phyloP scores from a whole-genome alignment of 1,140 invertebrate genomes.

The Dinoponera quadriceps region DNA sequence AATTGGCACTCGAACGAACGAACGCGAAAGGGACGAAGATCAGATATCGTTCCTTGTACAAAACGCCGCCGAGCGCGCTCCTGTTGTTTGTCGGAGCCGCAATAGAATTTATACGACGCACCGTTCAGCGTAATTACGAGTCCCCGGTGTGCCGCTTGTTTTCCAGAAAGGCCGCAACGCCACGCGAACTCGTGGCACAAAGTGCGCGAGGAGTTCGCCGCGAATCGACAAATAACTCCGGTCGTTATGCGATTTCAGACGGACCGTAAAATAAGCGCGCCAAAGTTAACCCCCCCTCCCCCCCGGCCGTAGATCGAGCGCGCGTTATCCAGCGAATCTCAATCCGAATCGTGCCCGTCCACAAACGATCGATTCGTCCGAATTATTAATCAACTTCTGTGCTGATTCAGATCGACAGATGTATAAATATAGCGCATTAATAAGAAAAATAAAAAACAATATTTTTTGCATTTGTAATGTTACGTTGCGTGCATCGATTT shows the following conservation, averaged over 20 bases:
- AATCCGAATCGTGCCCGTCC: no score
- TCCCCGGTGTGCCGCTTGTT: constrained; percentile 51
- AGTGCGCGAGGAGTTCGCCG: constrained; percentile 41
- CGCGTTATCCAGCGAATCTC: no score
- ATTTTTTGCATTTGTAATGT: no score
- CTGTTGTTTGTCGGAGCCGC: constrained; percentile 49
- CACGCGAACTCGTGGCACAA: constrained; percentile 44
- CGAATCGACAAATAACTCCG: constrained; percentile 24
- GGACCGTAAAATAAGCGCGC: constrained; percentile 12
- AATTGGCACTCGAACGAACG: constrained; percentile 42
- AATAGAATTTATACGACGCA: constrained; percentile 55
- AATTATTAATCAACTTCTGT: no score
- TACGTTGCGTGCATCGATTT: no score
- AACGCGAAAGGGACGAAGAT: constrained; percentile 36
- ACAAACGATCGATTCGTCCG: no score
- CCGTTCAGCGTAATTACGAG: constrained; percentile 53
- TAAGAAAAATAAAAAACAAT: no score
- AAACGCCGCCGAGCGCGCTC: constrained; percentile 18
- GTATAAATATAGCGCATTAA: no score
- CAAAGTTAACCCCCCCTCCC: no score
- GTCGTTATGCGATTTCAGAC: constrained; percentile 16
- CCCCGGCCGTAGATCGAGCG: no score
- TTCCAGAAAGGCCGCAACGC: constrained; percentile 20
- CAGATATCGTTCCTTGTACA: constrained; percentile 18
- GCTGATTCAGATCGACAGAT: no score